Base-by-base conservation (phyloP, 2,888 invertebrate genomes). In the Diaprepes abbreviatus region DNA sequence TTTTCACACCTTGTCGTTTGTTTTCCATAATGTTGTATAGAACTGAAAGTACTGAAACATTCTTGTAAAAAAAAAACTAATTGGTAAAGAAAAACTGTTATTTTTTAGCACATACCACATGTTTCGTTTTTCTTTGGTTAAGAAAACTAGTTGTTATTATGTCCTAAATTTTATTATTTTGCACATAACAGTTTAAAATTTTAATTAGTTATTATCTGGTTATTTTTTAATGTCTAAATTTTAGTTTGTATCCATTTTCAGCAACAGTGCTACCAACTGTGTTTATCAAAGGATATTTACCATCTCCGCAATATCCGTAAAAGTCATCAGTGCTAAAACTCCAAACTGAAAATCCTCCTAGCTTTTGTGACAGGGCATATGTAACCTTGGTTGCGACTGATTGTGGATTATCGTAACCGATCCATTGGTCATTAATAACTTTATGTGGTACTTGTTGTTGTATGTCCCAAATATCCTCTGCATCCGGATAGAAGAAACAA, bases 281-380 rank as follows among this genome's bases (percentile, higher is more conserved):
- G 3, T 64, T 71, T 3, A 76, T 45, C 5, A 79, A 55, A 9
- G 75, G 78, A 66, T 78, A 78, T 9, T 43, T 70, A 14, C 83
- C 84, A 1, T 70, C 74, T 3, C 75, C 75, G 74, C 92, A 92
- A 0, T 78, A 73, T 0, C 90, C 91, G 3, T 79, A 83, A 77
- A 92, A 92, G 77, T 93, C 93, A 77, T 93, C 93, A 7, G 90
- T 90, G 77, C 93, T 93, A 9, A 93, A 85, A 57, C 91, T 90
- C 93, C 93, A 93, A 0, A 91, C 77, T 92, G 93, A 92, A 0
- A 87, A 85, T 12, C 92, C 93, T 52, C 85, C 86, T 66, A 89
- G 55, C 19, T 73, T 71, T 21, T 76, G 73, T 1, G 68, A 57
- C n/a, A 73, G 68, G 0, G 78, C 79, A 33, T 75, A 79, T 6